phyloP scores from a whole-genome alignment of 2,797 vertebrate species.

The Silurus lanzhouensis region DNA sequence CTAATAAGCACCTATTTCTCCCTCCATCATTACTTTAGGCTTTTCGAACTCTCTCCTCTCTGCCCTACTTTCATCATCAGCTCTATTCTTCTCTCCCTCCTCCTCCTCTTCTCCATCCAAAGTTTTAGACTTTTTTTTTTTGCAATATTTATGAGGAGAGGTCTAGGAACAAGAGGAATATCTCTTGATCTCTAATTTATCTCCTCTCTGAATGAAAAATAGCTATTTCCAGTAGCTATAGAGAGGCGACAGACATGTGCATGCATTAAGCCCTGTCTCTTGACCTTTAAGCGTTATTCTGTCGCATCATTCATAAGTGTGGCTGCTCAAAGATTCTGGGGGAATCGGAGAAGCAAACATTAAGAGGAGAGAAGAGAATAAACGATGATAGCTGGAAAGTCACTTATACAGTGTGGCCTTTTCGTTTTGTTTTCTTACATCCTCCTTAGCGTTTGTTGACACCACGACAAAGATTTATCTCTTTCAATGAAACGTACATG shows the following conservation, averaged over 20 bases:
- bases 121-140: conserved; percentile 53
- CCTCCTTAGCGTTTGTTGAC: neutral
- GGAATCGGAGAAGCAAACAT: conserved; percentile 35
- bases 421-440: neutral
- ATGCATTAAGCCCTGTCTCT: conserved; percentile 31
- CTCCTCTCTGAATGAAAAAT: conserved; percentile 49
- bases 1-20: conserved; percentile 59
- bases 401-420: conserved; percentile 7
- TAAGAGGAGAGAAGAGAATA: conserved; percentile 24
- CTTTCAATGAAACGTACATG: conserved; percentile 1
- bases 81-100: conserved; percentile 48
- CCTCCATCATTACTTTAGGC: conserved; percentile 55
- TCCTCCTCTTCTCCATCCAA: conserved; percentile 49
- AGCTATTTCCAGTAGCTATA: conserved; percentile 48
- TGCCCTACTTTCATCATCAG: conserved; percentile 58
- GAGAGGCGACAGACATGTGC: conserved; percentile 31
- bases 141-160: conserved; percentile 60
- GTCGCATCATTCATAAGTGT: conserved; percentile 30
- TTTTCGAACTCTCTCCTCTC: conserved; percentile 48
- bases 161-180: conserved; percentile 55
- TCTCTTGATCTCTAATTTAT: conserved; percentile 47
- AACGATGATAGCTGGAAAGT: conserved; percentile 13
- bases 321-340: conserved; percentile 27
- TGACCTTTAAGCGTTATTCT: conserved; percentile 49
- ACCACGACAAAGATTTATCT: conserved; percentile 11